Evolutionary conservation across 2,113 vertebrate genomes (phyloP).

Genomic region (Danionella cerebrum): DNA sequence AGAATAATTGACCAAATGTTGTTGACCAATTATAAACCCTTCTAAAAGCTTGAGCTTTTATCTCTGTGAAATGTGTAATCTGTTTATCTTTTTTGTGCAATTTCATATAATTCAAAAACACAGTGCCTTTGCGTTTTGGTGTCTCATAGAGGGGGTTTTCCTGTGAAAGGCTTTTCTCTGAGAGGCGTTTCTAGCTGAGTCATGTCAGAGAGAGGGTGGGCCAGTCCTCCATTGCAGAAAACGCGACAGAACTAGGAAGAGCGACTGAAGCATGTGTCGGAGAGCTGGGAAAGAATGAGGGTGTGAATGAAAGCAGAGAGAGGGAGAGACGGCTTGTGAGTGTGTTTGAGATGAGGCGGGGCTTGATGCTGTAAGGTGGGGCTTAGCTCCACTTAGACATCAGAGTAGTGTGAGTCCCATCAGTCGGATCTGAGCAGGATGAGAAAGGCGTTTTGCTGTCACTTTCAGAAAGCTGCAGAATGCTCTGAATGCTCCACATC

Average conservation of each 20-base stretch:
- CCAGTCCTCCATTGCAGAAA: slow-evolving; percentile 1
- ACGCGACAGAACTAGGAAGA: slow-evolving; percentile 35
- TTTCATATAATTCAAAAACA: not conserved
- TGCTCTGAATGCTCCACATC: not conserved
- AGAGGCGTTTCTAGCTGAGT: slow-evolving; percentile 55
- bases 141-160: slow-evolving; percentile 8
- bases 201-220: slow-evolving; percentile 45
- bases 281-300: slow-evolving; percentile 18
- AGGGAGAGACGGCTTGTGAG: slow-evolving; percentile 14
- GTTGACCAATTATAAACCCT: too few species aligned
- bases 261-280: slow-evolving; percentile 13
- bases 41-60: too few species aligned
- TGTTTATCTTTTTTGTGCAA: too few species aligned
- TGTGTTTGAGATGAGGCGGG: too few species aligned
- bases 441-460: slow-evolving; percentile 24
- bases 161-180: not conserved
- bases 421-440: slow-evolving; percentile 22
- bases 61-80: too few species aligned
- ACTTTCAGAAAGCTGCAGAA: not conserved
- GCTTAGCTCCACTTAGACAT: slow-evolving; percentile 27
- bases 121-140: not conserved
- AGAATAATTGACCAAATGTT: too few species aligned
- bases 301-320: slow-evolving; percentile 21
- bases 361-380: slow-evolving; percentile 41
- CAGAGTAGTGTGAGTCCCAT: slow-evolving; percentile 18